Percentiles rank a stretch among this genome's conserved stretches.
Conservation (phyloP, 2,113 vertebrate species). For the Centrocercus urophasianus region DNA sequence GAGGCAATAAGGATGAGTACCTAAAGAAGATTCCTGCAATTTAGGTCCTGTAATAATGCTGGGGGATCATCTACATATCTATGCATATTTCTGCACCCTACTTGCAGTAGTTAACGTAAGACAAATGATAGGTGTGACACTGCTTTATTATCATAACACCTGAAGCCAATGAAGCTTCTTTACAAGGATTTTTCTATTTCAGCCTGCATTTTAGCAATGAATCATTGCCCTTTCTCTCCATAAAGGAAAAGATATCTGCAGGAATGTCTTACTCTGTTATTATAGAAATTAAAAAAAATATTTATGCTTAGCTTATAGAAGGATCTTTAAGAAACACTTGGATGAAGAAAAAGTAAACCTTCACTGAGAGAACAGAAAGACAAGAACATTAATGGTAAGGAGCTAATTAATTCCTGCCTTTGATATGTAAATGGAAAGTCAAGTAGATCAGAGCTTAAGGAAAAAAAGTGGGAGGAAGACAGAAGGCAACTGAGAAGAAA, state of each 20-base stretch:
- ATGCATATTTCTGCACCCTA: background rate
- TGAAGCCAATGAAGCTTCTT: background rate
- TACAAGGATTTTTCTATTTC: background rate
- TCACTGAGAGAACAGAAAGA: background rate
- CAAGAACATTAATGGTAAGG: background rate
- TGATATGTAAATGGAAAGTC: background rate
- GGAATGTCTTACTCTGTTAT: background rate
- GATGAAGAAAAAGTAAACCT: background rate
- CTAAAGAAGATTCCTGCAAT: background rate
- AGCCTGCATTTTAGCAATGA: background rate
- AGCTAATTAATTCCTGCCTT: conserved; percentile 25
- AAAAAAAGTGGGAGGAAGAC: background rate
- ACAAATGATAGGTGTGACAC: background rate
- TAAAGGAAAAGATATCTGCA: background rate
- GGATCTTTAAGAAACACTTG: background rate
- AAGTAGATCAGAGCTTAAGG: background rate
- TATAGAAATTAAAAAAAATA: background rate
- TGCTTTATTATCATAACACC: background rate
- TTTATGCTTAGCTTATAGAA: background rate
- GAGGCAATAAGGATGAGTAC: background rate
- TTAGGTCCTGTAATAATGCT: background rate
- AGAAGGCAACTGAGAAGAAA: background rate
- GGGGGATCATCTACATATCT: background rate
- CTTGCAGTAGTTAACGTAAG: background rate
- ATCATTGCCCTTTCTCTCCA: background rate